A percentile compares a stretch with the other conserved stretches of the same genome.
These are phyloP conservation scores for Malthinus flaveolus DNA, from an alignment of 2,888 invertebrate species.

Conservation along the genomic window DNA sequence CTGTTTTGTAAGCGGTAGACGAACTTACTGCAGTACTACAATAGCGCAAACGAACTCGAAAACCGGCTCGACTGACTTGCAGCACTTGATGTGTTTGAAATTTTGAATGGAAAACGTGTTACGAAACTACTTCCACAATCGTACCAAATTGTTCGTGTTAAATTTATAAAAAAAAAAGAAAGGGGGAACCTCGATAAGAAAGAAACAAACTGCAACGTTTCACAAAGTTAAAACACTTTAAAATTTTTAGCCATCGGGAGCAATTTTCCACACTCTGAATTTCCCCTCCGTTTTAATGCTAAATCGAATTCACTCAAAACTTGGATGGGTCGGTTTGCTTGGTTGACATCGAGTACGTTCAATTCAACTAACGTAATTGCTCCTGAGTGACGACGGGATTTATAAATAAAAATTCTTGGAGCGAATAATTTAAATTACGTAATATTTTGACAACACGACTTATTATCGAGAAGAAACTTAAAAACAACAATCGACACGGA, in stretches of 20 bases:
- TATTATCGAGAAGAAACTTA: conserved; percentile 1
- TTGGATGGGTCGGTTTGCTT: neutral
- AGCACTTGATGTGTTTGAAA: conserved; percentile 27
- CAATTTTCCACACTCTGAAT: neutral
- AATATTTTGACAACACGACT: conserved; percentile 9
- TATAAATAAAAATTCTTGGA: conserved; percentile 8
- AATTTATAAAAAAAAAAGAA: neutral
- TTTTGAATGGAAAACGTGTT: conserved; percentile 28
- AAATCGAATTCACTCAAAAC: no score
- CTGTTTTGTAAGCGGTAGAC: conserved; percentile 29
- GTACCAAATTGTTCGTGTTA: conserved; percentile 10
- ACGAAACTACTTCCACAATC: conserved; percentile 18
- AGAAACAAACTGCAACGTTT: neutral
- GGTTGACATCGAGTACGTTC: conserved; percentile 13
- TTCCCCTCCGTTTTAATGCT: no score
- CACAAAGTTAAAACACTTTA: neutral
- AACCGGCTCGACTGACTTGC: conserved; percentile 19
- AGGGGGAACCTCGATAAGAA: neutral
- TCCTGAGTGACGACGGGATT: conserved; percentile 1
- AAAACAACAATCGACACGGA: neutral
- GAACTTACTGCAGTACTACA: conserved; percentile 28
- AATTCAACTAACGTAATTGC: conserved; percentile 9
- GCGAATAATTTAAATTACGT: conserved; percentile 14
- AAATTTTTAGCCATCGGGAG: neutral
- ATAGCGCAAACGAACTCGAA: conserved; percentile 29